Conservation (phyloP, 23 tunicate species). For the Halocynthia roretzi region DNA sequence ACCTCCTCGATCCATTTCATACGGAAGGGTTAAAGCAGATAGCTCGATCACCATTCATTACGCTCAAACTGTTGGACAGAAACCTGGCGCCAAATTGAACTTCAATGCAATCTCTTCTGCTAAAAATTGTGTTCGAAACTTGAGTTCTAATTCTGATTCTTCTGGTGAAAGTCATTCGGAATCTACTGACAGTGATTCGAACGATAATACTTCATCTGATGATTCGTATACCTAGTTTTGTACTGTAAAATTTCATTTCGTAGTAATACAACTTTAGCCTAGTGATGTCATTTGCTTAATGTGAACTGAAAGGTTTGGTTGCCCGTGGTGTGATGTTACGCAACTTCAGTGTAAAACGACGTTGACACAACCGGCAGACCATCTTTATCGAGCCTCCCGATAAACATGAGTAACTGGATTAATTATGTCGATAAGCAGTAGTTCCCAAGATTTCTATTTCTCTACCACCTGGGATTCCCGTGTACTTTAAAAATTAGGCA, state of each 20-base stretch:
- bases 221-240: neutral
- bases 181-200: neutral
- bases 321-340: too few relatives aligned
- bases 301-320: too few relatives aligned
- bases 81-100: neutral
- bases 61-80: constrained; percentile 14
- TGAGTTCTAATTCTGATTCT: neutral
- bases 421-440: too few relatives aligned
- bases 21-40: neutral
- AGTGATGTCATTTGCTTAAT: too few relatives aligned
- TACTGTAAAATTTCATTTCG: neutral
- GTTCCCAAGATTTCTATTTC: too few relatives aligned
- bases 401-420: too few relatives aligned
- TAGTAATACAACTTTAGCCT: neutral
- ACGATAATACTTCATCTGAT: neutral
- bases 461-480: too few relatives aligned
- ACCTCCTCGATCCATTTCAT: too few relatives aligned
- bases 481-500: too few relatives aligned
- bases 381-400: too few relatives aligned
- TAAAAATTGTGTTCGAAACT: neutral
- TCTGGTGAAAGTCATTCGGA: neutral
- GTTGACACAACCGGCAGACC: too few relatives aligned
- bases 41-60: constrained; percentile 29
- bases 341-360: too few relatives aligned
- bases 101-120: neutral